Conservation (phyloP, 1,140 invertebrate species). For the Pseudomyrmex concolor region DNA sequence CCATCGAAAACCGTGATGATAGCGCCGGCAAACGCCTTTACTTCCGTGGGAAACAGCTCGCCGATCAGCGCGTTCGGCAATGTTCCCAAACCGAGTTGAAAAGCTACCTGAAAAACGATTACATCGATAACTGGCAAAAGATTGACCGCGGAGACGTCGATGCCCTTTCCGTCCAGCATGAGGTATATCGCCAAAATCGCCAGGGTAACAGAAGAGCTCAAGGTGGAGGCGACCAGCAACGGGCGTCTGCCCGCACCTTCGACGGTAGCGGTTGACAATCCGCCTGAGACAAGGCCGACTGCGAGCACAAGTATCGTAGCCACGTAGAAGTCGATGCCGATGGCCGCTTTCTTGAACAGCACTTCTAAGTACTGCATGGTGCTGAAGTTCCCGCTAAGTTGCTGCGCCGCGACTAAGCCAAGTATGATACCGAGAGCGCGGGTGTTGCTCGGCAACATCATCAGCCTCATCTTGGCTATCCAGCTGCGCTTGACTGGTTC, state of each 20-base stretch:
- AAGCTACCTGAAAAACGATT: constrained; percentile 89
- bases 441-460: constrained; percentile 85
- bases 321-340: constrained; percentile 84
- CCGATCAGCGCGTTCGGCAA: constrained; percentile 91
- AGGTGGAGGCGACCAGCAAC: constrained; percentile 88
- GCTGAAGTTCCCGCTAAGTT: constrained; percentile 91
- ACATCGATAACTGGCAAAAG: constrained; percentile 89
- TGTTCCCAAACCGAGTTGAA: constrained; percentile 90
- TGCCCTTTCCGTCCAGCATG: constrained; percentile 79
- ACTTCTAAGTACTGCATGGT: constrained; percentile 91
- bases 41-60: constrained; percentile 91
- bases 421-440: constrained; percentile 89
- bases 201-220: constrained; percentile 86
- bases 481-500: constrained; percentile 70
- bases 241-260: constrained; percentile 90
- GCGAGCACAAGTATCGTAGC: constrained; percentile 89
- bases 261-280: constrained; percentile 88
- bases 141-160: constrained; percentile 80
- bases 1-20: constrained; percentile 88
- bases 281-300: constrained; percentile 89
- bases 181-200: constrained; percentile 87
- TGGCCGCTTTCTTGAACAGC: constrained; percentile 88
- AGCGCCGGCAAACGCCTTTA: constrained; percentile 89
- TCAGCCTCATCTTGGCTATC: constrained; percentile 54
- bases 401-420: constrained; percentile 90